phyloP scores from a whole-genome alignment of 2,797 vertebrate genomes.

The Chelmon rostratus region DNA sequence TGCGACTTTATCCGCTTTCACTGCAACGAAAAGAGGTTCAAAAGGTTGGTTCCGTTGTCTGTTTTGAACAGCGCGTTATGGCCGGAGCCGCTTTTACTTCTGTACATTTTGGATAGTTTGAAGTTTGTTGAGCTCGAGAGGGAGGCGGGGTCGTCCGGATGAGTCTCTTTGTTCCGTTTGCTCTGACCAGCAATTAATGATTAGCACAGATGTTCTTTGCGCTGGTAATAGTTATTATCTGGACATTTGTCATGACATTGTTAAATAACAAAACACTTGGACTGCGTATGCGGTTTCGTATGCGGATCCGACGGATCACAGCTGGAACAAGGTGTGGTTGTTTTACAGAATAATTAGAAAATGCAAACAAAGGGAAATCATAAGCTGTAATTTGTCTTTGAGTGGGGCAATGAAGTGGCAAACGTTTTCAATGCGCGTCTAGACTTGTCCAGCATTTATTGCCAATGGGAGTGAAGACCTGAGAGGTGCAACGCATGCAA shows the following conservation, averaged over 20 bases:
- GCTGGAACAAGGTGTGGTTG: slow-evolving; percentile 64
- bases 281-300: not conserved
- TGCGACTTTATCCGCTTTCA: slow-evolving; percentile 23
- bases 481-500: not conserved
- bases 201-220: not conserved
- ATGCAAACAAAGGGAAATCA: not conserved
- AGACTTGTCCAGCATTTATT: not conserved
- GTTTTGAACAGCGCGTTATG: not conserved
- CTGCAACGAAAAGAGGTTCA: slow-evolving; percentile 2
- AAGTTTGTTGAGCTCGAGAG: slow-evolving; percentile 47
- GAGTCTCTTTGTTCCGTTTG: slow-evolving; percentile 64
- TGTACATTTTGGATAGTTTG: slow-evolving; percentile 33
- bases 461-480: not conserved
- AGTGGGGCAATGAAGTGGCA: not conserved
- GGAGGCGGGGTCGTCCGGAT: slow-evolving; percentile 69
- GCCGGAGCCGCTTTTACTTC: not conserved
- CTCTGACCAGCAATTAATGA: slow-evolving; percentile 24
- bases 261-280: not conserved
- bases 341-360: slow-evolving; percentile 21
- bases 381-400: not conserved
- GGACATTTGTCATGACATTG: not conserved
- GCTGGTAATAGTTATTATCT: not conserved
- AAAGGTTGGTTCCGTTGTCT: slow-evolving; percentile 54
- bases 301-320: slow-evolving; percentile 5
- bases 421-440: not conserved